Conservation (phyloP, 2,888 invertebrate genomes). For the Neoascia interrupta region DNA sequence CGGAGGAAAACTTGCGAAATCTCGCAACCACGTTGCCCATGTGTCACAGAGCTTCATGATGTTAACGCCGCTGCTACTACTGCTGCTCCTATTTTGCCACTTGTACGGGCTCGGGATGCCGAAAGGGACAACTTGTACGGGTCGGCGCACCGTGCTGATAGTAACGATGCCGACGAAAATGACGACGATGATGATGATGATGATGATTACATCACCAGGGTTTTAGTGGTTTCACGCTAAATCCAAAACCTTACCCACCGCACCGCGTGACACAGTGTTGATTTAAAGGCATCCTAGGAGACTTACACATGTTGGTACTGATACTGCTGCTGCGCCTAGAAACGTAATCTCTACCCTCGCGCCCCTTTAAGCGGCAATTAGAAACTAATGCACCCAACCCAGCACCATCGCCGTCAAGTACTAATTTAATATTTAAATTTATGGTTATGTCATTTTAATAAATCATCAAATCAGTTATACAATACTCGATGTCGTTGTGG, state of each 20-base stretch:
- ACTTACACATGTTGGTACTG: slow-evolving; percentile 29
- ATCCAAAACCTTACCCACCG: slow-evolving; percentile 28
- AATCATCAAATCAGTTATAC: slow-evolving; percentile 67
- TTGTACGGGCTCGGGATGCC: not conserved
- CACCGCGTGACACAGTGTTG: slow-evolving; percentile 45
- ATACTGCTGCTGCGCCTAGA: not conserved
- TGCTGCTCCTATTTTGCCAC: not conserved
- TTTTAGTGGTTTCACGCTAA: slow-evolving; percentile 59
- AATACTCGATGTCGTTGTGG: slow-evolving; percentile 3
- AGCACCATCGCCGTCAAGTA: not conserved
- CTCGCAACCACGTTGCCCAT: slow-evolving; percentile 35
- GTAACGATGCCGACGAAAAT: not conserved
- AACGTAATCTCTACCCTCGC: slow-evolving; percentile 6
- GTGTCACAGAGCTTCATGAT: slow-evolving; percentile 62
- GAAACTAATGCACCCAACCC: slow-evolving; percentile 19
- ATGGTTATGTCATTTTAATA: slow-evolving; percentile 60
- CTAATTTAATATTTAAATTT: slow-evolving; percentile 62
- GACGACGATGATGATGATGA: slow-evolving; percentile 15
- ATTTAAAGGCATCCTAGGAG: slow-evolving; percentile 42
- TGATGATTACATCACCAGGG: slow-evolving; percentile 61
- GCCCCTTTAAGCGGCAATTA: slow-evolving; percentile 13
- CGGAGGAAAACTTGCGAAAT: slow-evolving; percentile 49
- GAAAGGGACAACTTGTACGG: not conserved
- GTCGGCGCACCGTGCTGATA: not conserved
- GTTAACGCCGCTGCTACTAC: slow-evolving; percentile 31